Percentiles rank a stretch among this genome's conserved stretches.
Evolutionary conservation across 1,140 invertebrate species (phyloP).

Genomic region (Hydropsyche tenuis): DNA sequence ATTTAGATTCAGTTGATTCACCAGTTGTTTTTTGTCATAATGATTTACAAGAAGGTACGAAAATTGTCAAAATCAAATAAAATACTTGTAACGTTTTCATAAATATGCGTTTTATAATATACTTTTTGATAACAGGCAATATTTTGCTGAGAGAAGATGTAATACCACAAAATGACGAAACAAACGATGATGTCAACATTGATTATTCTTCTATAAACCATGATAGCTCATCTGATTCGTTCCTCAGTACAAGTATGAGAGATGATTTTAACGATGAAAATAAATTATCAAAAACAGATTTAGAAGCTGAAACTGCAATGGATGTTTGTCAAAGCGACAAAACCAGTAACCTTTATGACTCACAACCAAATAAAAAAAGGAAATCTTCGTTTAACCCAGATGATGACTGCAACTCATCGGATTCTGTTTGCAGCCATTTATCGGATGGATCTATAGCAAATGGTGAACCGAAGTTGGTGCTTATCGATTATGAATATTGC

Average conservation of each 20-base stretch:
- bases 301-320: background rate
- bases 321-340: conserved; percentile 1
- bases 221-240: conserved; percentile 45
- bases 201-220: conserved; percentile 45
- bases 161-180: conserved; percentile 50
- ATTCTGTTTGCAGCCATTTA: conserved; percentile 54
- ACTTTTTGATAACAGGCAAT: conserved; percentile 39
- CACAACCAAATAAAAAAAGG: background rate
- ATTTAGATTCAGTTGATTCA: conserved; percentile 68
- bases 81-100: too few relatives aligned
- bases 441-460: conserved; percentile 56
- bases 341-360: background rate
- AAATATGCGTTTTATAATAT: background rate
- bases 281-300: background rate
- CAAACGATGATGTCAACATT: conserved; percentile 51
- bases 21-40: conserved; percentile 97
- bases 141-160: conserved; percentile 45
- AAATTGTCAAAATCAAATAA: conserved; percentile 8
- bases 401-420: conserved; percentile 56
- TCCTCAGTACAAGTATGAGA: conserved; percentile 6
- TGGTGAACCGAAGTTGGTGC: conserved; percentile 70
- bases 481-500: conserved; percentile 95
- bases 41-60: conserved; percentile 95
- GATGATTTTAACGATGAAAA: background rate
- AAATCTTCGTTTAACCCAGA: conserved; percentile 25